These are phyloP conservation scores for Mythimna vitellina DNA, from an alignment of 2,888 invertebrate genomes.

Conservation along the genomic window DNA sequence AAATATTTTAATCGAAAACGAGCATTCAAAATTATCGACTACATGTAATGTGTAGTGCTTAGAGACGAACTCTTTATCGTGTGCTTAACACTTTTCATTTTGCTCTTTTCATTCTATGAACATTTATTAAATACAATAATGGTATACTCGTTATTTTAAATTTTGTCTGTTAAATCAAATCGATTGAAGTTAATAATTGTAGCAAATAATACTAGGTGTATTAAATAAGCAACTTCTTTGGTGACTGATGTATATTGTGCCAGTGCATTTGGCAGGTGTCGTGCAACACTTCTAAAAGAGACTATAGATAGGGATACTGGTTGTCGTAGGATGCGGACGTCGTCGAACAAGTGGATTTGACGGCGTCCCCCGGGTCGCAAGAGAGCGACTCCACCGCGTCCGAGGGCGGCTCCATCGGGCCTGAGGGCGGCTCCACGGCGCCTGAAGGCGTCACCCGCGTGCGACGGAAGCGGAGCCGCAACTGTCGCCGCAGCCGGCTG, in stretches of 20 bases:
- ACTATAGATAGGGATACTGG: slow-evolving; percentile 37
- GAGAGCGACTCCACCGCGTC: background rate
- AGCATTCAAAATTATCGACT: background rate
- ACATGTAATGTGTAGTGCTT: slow-evolving; percentile 5
- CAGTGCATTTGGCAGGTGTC: slow-evolving; percentile 2
- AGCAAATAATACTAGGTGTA: background rate
- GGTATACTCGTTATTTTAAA: background rate
- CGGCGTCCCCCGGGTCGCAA: background rate
- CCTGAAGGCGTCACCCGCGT: background rate
- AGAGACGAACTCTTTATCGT: background rate
- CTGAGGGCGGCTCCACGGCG: background rate
- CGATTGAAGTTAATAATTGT: background rate
- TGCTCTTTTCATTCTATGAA: background rate
- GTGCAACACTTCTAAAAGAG: background rate
- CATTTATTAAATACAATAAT: background rate
- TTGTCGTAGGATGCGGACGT: slow-evolving; percentile 40
- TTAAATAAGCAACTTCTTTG: background rate
- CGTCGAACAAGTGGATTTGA: slow-evolving; percentile 9
- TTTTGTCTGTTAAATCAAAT: background rate
- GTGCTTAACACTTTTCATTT: background rate
- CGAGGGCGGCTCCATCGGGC: slow-evolving; percentile 6
- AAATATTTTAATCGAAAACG: background rate
- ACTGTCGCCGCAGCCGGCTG: background rate
- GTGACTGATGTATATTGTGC: background rate
- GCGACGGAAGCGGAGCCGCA: background rate